Percentiles rank a stretch among this genome's conserved stretches.
These are phyloP conservation scores for Strigops habroptila DNA, from an alignment of 2,113 vertebrate genomes.

Conservation along the genomic window DNA sequence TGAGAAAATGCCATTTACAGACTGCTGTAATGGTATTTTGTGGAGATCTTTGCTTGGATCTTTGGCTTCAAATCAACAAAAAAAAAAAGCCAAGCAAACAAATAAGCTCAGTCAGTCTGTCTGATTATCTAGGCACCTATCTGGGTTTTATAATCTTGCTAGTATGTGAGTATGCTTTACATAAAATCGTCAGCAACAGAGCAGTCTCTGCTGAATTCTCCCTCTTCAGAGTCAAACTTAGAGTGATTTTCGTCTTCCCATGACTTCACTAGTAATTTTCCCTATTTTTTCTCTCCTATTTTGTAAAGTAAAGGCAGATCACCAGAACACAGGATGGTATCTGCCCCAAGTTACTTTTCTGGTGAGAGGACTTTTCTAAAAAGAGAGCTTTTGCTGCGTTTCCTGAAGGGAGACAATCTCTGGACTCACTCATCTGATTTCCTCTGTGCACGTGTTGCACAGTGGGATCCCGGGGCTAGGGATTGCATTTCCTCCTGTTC, in stretches of 20 bases:
- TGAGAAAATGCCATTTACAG: conserved; percentile 25
- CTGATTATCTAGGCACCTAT: conserved; percentile 44
- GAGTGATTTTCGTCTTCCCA: not conserved
- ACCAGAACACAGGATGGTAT: not conserved
- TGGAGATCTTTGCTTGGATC: conserved; percentile 43
- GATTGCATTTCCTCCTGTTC: not conserved
- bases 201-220: not conserved
- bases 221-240: not conserved
- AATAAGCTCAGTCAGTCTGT: conserved; percentile 34
- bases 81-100: conserved; percentile 2
- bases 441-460: accelerated
- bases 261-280: not conserved
- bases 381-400: not conserved
- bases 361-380: not conserved
- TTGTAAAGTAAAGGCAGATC: not conserved
- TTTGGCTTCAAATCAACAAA: conserved; percentile 51
- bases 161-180: not conserved
- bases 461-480: accelerated
- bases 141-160: conserved; percentile 16
- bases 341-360: not conserved
- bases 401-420: not conserved
- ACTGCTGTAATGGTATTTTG: not conserved
- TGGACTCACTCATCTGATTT: not conserved
- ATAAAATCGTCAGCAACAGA: not conserved
- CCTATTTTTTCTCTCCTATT: not conserved